Percentiles rank a stretch among this genome's conserved stretches.
phyloP scores from a whole-genome alignment of 2,797 vertebrate species.

The Yasuhikotakia modesta region DNA sequence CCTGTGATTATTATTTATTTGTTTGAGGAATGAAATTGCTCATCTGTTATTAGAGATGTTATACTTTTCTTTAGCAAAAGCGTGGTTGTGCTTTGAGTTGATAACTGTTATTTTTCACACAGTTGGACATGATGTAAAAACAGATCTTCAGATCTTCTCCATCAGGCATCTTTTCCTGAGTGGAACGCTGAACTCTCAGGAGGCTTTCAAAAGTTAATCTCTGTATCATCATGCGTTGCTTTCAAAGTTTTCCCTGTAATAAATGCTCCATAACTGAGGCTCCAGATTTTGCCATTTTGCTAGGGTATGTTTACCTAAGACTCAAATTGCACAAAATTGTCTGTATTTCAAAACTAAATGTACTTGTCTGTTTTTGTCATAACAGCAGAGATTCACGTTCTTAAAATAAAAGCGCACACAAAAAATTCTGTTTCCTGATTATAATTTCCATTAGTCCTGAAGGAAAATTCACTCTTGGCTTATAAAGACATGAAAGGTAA shows the following conservation, averaged over 20 bases:
- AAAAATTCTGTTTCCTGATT: neutral
- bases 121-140: slow-evolving; percentile 94
- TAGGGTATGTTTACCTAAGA: neutral
- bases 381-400: neutral
- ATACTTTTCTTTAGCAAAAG: neutral
- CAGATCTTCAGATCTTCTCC: neutral
- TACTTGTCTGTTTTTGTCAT: neutral
- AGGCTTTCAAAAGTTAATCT: neutral
- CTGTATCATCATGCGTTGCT: neutral
- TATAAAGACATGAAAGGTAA: no score
- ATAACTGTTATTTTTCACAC: slow-evolving; percentile 56
- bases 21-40: neutral
- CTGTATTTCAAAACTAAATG: neutral
- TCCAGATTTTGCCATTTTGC: neutral
- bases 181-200: neutral
- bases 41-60: neutral
- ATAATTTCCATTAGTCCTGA: neutral
- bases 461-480: no score
- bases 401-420: slow-evolving; percentile 16
- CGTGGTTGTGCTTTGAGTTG: neutral
- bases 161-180: neutral
- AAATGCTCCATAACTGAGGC: neutral
- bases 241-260: neutral
- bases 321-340: neutral
- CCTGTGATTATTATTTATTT: neutral